Conservation (phyloP, 2,113 vertebrate genomes). For the Coracopsis vasa region DNA sequence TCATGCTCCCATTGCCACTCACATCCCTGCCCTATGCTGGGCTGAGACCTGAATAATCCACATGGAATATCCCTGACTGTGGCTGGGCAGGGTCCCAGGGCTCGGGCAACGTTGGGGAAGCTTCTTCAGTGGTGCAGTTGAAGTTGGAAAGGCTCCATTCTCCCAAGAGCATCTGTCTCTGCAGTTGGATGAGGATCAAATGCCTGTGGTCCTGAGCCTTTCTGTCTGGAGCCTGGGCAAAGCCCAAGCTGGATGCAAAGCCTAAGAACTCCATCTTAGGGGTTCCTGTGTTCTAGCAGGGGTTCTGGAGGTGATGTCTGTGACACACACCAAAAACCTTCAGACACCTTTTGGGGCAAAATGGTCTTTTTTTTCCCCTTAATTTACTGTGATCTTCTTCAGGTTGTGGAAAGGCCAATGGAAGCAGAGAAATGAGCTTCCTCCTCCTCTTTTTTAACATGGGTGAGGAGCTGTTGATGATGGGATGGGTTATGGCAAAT, state of each 20-base stretch:
- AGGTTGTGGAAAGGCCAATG: not conserved
- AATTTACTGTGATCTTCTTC: not conserved
- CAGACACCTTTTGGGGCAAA: not conserved
- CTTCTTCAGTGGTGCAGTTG: not conserved
- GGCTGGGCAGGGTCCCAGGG: not conserved
- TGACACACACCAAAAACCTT: not conserved
- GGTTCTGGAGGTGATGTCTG: not conserved
- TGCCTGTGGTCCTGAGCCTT: accelerated
- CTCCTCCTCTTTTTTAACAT: too few relatives aligned
- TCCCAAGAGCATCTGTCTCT: not conserved
- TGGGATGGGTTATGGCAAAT: not conserved
- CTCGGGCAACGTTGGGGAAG: not conserved
- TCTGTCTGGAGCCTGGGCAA: not conserved
- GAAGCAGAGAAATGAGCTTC: not conserved
- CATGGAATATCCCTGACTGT: not conserved
- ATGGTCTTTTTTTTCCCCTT: not conserved
- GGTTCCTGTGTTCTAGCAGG: not conserved
- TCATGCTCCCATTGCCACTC: accelerated
- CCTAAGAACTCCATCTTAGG: not conserved
- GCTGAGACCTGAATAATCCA: not conserved
- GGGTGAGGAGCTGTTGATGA: not conserved
- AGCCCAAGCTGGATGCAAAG: not conserved
- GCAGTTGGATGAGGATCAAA: not conserved
- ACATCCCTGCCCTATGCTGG: not conserved
- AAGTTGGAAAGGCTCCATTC: not conserved